Evolutionary conservation across 2,797 vertebrate genomes (phyloP).

Genomic region (Chloroceryle amazona): DNA sequence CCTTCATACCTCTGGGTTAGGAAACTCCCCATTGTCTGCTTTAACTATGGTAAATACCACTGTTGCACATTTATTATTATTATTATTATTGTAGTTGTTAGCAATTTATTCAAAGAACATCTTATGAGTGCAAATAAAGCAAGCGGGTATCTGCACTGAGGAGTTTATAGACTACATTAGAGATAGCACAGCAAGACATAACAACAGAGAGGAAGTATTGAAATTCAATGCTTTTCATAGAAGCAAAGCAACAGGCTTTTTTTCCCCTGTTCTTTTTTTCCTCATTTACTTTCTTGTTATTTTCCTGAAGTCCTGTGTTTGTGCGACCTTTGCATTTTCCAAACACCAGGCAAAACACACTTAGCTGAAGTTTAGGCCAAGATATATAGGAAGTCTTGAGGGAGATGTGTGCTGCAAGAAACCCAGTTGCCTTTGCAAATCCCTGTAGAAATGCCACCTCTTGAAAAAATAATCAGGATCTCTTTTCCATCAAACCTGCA

Average conservation of each 20-base stretch:
- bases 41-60: slow-evolving; percentile 25
- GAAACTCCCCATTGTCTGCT: slow-evolving; percentile 44
- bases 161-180: slow-evolving; percentile 16
- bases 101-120: slow-evolving; percentile 56
- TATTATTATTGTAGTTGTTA: slow-evolving; percentile 15
- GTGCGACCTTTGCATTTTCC: background rate
- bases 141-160: slow-evolving; percentile 22
- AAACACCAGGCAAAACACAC: background rate
- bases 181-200: slow-evolving; percentile 42
- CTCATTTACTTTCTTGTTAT: background rate
- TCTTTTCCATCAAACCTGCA: background rate
- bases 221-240: background rate
- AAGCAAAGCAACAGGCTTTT: background rate
- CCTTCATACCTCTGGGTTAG: background rate
- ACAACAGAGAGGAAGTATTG: background rate
- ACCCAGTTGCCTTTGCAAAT: background rate
- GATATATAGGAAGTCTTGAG: background rate
- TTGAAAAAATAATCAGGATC: background rate
- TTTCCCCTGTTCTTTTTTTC: background rate
- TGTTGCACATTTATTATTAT: background rate
- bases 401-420: background rate
- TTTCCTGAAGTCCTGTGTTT: background rate
- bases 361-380: background rate
- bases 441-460: background rate
- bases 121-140: slow-evolving; percentile 54